A percentile compares a stretch with the other conserved stretches of the same genome.
Conservation (phyloP, 1,140 invertebrate genomes). For the Trypoxylus dichotomus region DNA sequence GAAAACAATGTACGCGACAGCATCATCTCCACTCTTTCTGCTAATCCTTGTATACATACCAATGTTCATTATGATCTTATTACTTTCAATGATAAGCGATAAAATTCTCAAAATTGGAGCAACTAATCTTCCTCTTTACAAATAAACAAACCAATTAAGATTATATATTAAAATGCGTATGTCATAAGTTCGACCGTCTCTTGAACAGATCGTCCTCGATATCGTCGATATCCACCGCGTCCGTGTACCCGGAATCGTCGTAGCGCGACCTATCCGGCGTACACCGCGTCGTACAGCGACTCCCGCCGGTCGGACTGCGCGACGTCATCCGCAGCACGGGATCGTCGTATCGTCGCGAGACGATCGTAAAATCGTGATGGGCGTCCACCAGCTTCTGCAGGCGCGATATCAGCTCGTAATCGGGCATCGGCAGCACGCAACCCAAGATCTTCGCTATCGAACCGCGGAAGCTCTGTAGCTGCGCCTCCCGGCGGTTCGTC, state of each 20-base stretch:
- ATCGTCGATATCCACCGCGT: slow-evolving; percentile 59
- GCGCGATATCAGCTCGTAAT: slow-evolving; percentile 75
- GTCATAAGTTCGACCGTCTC: slow-evolving; percentile 47
- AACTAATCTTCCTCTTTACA: neutral
- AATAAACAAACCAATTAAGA: neutral
- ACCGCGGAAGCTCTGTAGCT: slow-evolving; percentile 70
- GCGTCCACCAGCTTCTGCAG: slow-evolving; percentile 76
- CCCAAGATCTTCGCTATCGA: slow-evolving; percentile 69
- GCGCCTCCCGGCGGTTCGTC: slow-evolving; percentile 70
- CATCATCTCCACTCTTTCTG: too few relatives aligned
- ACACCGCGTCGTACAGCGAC: slow-evolving; percentile 54
- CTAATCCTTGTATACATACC: too few relatives aligned
- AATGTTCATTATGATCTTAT: too few relatives aligned
- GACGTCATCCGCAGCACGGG: slow-evolving; percentile 61
- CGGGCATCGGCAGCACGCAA: slow-evolving; percentile 68
- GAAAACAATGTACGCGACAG: too few relatives aligned
- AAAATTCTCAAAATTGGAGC: too few relatives aligned
- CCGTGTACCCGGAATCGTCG: slow-evolving; percentile 63
- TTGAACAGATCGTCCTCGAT: slow-evolving; percentile 62
- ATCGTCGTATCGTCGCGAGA: slow-evolving; percentile 71
- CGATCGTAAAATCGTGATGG: slow-evolving; percentile 74
- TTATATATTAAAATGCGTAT: slow-evolving; percentile 38
- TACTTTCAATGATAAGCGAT: too few relatives aligned
- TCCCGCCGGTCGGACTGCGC: slow-evolving; percentile 56
- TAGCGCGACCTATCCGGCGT: slow-evolving; percentile 63